phyloP scores from a whole-genome alignment of 1,140 invertebrate species.

The Heliconius eleuchia region DNA sequence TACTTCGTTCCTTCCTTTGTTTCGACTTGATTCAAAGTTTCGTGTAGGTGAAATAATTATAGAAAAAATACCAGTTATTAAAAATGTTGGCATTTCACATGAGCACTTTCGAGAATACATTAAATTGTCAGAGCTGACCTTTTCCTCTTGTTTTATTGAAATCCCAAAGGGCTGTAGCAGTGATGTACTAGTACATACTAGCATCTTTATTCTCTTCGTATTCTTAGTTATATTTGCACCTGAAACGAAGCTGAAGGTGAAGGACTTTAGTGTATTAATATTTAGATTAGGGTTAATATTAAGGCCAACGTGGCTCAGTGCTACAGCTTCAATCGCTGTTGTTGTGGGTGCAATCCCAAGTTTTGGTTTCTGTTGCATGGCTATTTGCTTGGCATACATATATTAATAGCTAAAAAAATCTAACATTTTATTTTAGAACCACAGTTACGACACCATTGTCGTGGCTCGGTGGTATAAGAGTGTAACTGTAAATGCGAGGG shows the following conservation, averaged over 20 bases:
- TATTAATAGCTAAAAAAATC: too few species aligned
- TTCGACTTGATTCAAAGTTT: too few species aligned
- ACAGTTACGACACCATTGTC: too few species aligned
- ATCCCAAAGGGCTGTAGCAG: not conserved
- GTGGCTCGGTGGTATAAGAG: too few species aligned
- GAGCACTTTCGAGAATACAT: not conserved
- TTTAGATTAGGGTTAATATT: not conserved
- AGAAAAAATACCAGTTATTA: not conserved
- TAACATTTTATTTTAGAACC: too few species aligned
- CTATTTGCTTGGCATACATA: too few species aligned
- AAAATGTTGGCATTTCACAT: not conserved
- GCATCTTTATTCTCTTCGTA: not conserved
- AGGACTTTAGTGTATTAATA: not conserved
- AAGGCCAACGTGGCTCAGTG: not conserved
- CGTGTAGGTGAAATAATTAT: not conserved
- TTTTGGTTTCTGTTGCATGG: too few species aligned
- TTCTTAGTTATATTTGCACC: not conserved
- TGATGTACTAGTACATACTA: not conserved
- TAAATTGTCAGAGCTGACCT: not conserved
- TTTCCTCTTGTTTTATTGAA: constrained; percentile 2
- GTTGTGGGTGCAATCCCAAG: too few species aligned
- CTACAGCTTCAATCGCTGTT: too few species aligned
- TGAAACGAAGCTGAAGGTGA: not conserved
- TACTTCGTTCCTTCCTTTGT: too few species aligned
- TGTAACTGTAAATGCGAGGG: too few species aligned